Conservation (phyloP, 2,113 vertebrate species). For the Notarius quadriscutis region DNA sequence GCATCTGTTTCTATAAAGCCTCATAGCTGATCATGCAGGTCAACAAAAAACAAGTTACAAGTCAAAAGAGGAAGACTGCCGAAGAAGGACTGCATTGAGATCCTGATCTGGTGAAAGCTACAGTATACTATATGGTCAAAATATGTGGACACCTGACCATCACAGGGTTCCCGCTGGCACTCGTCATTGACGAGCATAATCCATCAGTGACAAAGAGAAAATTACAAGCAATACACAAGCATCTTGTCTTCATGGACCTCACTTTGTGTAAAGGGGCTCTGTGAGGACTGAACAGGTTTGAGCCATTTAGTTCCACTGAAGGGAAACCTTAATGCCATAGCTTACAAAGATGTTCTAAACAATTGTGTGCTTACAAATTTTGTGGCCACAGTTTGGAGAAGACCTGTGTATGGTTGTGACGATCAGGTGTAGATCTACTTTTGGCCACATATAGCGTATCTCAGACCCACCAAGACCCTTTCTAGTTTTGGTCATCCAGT, state of each 20-base stretch:
- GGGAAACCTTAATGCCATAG: neutral
- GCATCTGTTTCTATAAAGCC: neutral
- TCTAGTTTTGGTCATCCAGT: neutral
- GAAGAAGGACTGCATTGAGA: neutral
- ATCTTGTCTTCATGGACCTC: neutral
- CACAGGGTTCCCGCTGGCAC: neutral
- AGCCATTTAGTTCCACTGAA: neutral
- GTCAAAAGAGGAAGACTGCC: too few species aligned
- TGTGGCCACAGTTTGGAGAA: neutral
- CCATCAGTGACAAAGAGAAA: too few species aligned
- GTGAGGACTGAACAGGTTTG: neutral
- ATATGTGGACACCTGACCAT: neutral
- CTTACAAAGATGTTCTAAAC: neutral
- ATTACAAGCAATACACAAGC: too few species aligned
- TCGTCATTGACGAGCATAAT: too few species aligned
- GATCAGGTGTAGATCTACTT: neutral
- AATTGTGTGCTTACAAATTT: neutral
- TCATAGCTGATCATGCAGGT: too few species aligned
- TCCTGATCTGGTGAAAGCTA: neutral
- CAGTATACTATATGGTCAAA: neutral
- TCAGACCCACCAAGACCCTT: neutral
- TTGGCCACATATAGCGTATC: neutral
- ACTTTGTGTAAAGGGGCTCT: neutral
- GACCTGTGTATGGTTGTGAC: neutral
- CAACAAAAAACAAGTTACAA: neutral